Evolutionary conservation across 2,888 invertebrate species (phyloP).

Genomic region (Cerastis rubricosa): DNA sequence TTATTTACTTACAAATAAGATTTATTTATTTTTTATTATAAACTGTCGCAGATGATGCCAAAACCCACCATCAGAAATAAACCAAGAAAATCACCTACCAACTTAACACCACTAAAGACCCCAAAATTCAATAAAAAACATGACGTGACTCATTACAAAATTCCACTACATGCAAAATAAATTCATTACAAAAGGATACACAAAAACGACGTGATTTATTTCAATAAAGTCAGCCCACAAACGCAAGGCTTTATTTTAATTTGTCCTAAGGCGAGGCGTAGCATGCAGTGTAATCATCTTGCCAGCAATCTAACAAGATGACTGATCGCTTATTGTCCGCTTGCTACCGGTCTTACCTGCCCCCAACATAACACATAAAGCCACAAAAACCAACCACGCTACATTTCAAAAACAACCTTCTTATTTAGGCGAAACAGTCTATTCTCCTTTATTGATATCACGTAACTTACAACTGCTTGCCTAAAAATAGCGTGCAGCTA

Average conservation of each 20-base stretch:
- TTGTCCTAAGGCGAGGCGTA: slow-evolving; percentile 80
- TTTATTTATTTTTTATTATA: slow-evolving; percentile 17
- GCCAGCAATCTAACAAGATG: slow-evolving; percentile 85
- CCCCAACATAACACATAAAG: slow-evolving; percentile 63
- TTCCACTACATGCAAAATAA: slow-evolving; percentile 65
- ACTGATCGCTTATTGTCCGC: slow-evolving; percentile 89
- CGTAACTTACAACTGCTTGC: slow-evolving; percentile 52
- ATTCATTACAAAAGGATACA: slow-evolving; percentile 60
- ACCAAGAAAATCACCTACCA: slow-evolving; percentile 46
- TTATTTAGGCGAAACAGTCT: slow-evolving; percentile 45
- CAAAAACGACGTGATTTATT: slow-evolving; percentile 65
- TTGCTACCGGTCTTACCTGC: slow-evolving; percentile 87
- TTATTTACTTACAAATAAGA: slow-evolving; percentile 16
- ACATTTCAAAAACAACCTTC: slow-evolving; percentile 67
- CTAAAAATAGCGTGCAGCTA: slow-evolving; percentile 60
- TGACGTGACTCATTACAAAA: slow-evolving; percentile 64
- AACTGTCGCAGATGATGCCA: background rate
- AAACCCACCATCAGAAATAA: slow-evolving; percentile 34
- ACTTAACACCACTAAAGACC: slow-evolving; percentile 61
- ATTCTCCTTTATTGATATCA: slow-evolving; percentile 45
- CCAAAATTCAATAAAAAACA: slow-evolving; percentile 68
- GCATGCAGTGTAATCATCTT: slow-evolving; percentile 81
- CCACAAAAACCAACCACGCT: slow-evolving; percentile 56
- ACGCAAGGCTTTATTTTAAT: slow-evolving; percentile 76
- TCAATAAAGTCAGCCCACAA: slow-evolving; percentile 58